These are phyloP conservation scores for Rhea americana DNA, from an alignment of 2,113 vertebrate genomes.

Conservation along the genomic window DNA sequence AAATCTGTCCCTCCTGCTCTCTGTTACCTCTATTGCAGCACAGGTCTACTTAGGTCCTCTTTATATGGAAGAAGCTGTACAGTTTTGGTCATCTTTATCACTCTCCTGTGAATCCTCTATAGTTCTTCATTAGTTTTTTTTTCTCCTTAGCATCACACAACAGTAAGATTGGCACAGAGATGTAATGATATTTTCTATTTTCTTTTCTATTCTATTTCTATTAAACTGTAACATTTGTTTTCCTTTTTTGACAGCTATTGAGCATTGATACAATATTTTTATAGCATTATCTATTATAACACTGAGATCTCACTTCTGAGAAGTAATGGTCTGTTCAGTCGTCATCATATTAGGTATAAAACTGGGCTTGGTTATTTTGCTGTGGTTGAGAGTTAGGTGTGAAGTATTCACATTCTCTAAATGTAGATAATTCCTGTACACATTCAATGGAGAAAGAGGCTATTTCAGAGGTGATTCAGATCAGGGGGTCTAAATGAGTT, in stretches of 20 bases:
- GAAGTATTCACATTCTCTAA: neutral
- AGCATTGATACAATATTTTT: neutral
- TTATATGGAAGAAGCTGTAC: neutral
- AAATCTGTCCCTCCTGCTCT: neutral
- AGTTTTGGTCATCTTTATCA: neutral
- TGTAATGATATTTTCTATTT: neutral
- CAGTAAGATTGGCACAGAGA: neutral
- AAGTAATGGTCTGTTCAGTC: neutral
- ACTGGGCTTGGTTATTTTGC: neutral
- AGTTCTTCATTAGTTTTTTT: neutral
- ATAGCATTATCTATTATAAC: neutral
- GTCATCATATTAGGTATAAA: neutral
- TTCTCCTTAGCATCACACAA: neutral
- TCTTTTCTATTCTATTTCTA: neutral
- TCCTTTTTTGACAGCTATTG: neutral
- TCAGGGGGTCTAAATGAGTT: neutral
- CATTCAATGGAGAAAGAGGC: neutral
- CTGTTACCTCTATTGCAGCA: neutral
- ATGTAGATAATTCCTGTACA: neutral
- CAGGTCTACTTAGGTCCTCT: neutral
- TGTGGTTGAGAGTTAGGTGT: neutral
- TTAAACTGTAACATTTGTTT: neutral
- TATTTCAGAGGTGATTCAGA: neutral
- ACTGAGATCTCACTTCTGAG: neutral
- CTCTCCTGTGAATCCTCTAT: neutral